phyloP scores from a whole-genome alignment of 2,888 invertebrate species.

The Lydus trimaculatus region DNA sequence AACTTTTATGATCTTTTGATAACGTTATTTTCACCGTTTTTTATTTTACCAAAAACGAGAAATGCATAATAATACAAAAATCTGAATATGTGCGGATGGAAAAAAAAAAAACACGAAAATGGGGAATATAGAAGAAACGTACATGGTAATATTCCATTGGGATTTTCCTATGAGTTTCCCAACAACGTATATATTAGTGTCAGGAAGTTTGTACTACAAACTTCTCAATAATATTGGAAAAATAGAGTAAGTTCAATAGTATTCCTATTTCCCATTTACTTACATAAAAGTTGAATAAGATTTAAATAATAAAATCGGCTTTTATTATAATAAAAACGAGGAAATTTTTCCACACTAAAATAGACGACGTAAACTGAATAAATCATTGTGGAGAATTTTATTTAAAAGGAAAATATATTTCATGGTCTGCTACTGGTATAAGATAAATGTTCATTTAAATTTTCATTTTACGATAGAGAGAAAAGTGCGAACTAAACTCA shows the following conservation, averaged over 20 bases:
- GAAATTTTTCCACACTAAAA: neutral
- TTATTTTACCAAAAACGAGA: neutral
- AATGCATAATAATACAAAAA: neutral
- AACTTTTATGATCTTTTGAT: neutral
- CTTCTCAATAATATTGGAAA: neutral
- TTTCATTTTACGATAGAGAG: neutral
- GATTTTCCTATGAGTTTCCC: neutral
- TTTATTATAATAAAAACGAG: neutral
- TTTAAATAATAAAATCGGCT: neutral
- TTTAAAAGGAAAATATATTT: constrained; percentile 5
- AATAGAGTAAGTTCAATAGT: neutral
- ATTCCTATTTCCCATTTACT: neutral
- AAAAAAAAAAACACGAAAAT: neutral
- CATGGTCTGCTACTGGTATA: neutral
- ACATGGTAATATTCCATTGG: neutral
- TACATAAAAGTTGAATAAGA: neutral
- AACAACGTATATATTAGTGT: neutral
- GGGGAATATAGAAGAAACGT: neutral
- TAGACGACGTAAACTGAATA: neutral
- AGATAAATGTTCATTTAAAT: constrained; percentile 9
- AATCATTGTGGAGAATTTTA: neutral
- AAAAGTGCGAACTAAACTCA: neutral
- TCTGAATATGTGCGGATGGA: neutral
- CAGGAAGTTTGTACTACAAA: neutral
- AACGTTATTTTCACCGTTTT: neutral